phyloP scores from a whole-genome alignment of 2,113 vertebrate genomes.

The Desmodus rotundus region DNA sequence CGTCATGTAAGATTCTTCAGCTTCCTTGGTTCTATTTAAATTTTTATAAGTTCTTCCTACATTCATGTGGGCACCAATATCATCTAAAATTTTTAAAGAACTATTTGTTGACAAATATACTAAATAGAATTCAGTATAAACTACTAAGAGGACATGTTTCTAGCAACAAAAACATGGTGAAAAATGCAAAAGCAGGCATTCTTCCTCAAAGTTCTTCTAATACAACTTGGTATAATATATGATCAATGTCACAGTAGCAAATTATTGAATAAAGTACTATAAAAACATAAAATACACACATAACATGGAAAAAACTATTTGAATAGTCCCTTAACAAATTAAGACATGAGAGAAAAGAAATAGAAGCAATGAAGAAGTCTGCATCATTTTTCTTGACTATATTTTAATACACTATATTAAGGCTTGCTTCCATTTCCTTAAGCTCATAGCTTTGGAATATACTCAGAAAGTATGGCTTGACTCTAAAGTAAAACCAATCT shows the following conservation, averaged over 20 bases:
- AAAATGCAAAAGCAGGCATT: background rate
- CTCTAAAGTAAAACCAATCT: slow-evolving; percentile 11
- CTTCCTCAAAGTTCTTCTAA: background rate
- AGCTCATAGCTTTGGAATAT: background rate
- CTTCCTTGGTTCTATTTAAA: slow-evolving; percentile 94
- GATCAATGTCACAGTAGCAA: background rate
- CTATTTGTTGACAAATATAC: slow-evolving; percentile 16
- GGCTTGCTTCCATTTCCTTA: slow-evolving; percentile 1
- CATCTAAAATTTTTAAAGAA: slow-evolving; percentile 83
- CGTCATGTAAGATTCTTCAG: slow-evolving; percentile 94
- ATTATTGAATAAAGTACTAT: background rate
- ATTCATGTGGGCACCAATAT: slow-evolving; percentile 99
- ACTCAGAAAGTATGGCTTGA: background rate
- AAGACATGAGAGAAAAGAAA: background rate
- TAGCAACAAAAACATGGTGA: background rate
- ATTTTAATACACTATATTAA: background rate
- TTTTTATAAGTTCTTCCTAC: slow-evolving; percentile 99
- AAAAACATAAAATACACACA: background rate
- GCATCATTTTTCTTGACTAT: background rate
- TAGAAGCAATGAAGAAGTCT: background rate
- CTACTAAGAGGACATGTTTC: background rate
- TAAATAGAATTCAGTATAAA: background rate
- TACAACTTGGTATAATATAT: background rate
- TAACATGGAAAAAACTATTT: background rate
- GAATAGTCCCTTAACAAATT: background rate